Base-by-base conservation (phyloP, 2,888 invertebrate genomes). In the Leistus spinibarbis region DNA sequence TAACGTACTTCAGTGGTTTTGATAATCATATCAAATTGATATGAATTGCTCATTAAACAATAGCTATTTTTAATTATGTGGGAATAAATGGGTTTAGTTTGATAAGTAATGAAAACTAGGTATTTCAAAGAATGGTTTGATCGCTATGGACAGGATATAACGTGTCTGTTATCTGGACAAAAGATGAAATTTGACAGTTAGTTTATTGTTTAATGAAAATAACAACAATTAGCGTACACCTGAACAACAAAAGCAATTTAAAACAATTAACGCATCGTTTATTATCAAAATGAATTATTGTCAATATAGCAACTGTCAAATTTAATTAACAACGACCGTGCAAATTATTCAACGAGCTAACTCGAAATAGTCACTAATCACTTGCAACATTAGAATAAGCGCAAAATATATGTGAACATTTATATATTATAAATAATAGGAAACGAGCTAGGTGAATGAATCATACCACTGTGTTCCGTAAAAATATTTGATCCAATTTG, bases 381-480 rank as follows among this genome's bases (percentile, higher is more conserved):
- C 9, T 40, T 64, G 27, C 23, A 17, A 23, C 27, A 56, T 16
- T 71, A 63, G 7, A 54, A 17, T 40, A 54, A 24, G 54, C 23
- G 22, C 19, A 70, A 54, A 56, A 20, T 54, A 66, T 66, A 53
- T 66, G 66, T 66, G 20, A 63, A 63, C 10, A 63, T 63, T 20
- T 13, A 57, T 19, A 56, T 10, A 4, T n/a, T 57, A 40, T 40
- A 40, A 40, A 57, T 57, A 57, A 57, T 57, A 57, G 20, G 16
- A 57, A 64, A 64, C 20, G 17, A 20, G 66, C 66, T 10, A 53
- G 22, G 23, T n/a, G 54, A 79, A 78, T 82, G 81, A 82, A 78
- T 82, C 93, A 91, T 88, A 96, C 96, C 96, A 87, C 93, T 96
- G 86, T 96, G 96, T 88, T 96, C 96, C 56, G 96, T 96, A 87